Percentiles rank a stretch among this genome's conserved stretches.
phyloP scores from a whole-genome alignment of 2,888 invertebrate genomes.

The Ormyrus rosae region DNA sequence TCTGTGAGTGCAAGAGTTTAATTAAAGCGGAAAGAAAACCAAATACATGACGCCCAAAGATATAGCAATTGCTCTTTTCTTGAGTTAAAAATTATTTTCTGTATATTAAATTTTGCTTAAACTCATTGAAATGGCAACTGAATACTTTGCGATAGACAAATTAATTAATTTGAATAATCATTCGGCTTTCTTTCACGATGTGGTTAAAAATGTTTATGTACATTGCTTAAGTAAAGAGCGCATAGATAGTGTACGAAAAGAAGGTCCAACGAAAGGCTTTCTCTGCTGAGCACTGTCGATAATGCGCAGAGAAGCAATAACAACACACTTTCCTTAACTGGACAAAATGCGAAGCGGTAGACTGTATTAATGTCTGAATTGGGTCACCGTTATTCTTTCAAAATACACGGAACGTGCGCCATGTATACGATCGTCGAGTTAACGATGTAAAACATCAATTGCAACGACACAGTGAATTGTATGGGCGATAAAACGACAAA shows the following conservation, averaged over 20 bases:
- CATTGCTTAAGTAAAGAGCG: background rate
- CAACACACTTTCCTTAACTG: constrained; percentile 19
- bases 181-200: background rate
- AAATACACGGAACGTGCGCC: constrained; percentile 47
- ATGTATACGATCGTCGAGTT: constrained; percentile 29
- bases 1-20: background rate
- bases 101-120: no score
- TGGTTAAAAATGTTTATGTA: background rate
- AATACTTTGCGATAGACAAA: no score
- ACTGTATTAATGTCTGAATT: constrained; percentile 15
- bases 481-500: constrained; percentile 32
- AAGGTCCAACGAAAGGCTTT: background rate
- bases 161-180: background rate
- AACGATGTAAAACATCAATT: constrained; percentile 49
- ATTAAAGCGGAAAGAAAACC: no score
- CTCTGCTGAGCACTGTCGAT: constrained; percentile 6
- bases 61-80: no score
- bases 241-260: no score
- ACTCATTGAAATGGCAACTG: no score
- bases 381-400: constrained; percentile 20
- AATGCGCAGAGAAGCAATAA: constrained; percentile 17
- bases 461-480: constrained; percentile 49
- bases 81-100: no score
- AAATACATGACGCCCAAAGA: no score
- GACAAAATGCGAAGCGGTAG: constrained; percentile 10